Base-by-base conservation (phyloP, 2,888 invertebrate genomes). In the Cheilosia grossa region DNA sequence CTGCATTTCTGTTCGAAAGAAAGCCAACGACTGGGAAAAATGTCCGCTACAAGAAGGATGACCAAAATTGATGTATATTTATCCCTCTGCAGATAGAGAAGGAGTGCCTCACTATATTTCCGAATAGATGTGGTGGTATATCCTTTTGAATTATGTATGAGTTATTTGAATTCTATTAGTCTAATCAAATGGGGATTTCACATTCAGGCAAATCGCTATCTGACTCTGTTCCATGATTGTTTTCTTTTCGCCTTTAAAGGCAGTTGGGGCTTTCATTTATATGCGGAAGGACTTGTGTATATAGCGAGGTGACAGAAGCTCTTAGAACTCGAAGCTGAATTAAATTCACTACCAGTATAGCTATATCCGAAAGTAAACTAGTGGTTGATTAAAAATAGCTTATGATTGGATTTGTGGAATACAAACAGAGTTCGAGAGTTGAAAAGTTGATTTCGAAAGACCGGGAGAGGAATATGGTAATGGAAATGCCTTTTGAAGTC, bases 111-210 rank as follows among this genome's bases (percentile, higher is more conserved):
- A 2, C 30, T 30, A 6, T 30, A 7, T 30, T 30, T 54, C 44
- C 49, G 44, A 6, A 51, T 47, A 19, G 47, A 17, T 27, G 30
- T 30, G 30, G 54, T 73, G 53, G 64, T 40, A 49, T 56, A 53
- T 72, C 42, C 79, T 44, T 66, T 72, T 64, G 72, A 72, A 64
- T 79, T 79, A 64, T 78, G 67, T 69, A 70, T 78, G 69, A 78
- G 69, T 64, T 72, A 66, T 79, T 72, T 72, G 64, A 79, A 79
- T 79, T 72, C 79, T 72, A 72, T 79, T 72, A 66, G 72, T 49
- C 66, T 79, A 72, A 64, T 79, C 79, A 72, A 72, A 72, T n/a
- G 58, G 58, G 72, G 58, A 64, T 64, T 79, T 79, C 69, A 54
- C 47, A 56, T 56, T 44, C 61, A 59, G 69, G 49, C 19, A 30